phyloP scores from a whole-genome alignment of 2,797 vertebrate species.

The Neosilurus mollespiculum region DNA sequence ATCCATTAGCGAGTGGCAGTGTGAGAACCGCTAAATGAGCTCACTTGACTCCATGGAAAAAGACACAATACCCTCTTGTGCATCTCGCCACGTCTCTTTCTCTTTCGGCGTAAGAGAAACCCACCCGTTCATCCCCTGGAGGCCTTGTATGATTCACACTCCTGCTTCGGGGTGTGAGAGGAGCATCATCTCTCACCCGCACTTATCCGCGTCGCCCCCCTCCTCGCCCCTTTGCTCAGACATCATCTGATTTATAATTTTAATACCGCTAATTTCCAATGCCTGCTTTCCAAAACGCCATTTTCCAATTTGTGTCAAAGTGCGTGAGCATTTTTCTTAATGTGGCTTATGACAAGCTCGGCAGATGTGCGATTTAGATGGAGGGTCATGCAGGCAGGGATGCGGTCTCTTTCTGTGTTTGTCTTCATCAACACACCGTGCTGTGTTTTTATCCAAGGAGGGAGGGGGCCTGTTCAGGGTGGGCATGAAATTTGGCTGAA shows the following conservation, averaged over 20 bases:
- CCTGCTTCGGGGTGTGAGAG: slow-evolving; percentile 46
- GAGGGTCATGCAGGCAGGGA: slow-evolving; percentile 74
- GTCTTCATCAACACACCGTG: slow-evolving; percentile 74
- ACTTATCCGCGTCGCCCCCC: not conserved
- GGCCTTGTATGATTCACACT: slow-evolving; percentile 31
- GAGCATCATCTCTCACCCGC: slow-evolving; percentile 43
- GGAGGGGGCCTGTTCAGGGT: not conserved
- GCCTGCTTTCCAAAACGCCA: slow-evolving; percentile 85
- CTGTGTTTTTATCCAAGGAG: slow-evolving; percentile 60
- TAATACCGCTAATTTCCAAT: slow-evolving; percentile 92
- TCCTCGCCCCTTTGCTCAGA: slow-evolving; percentile 65
- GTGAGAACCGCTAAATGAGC: slow-evolving; percentile 63
- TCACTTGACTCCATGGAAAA: slow-evolving; percentile 56
- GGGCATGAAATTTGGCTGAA: not conserved
- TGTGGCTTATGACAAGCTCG: slow-evolving; percentile 85
- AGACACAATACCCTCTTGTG: slow-evolving; percentile 47
- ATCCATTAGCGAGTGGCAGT: slow-evolving; percentile 76
- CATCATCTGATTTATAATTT: slow-evolving; percentile 89
- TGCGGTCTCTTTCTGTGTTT: slow-evolving; percentile 75
- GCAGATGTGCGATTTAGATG: slow-evolving; percentile 84
- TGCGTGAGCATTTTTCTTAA: slow-evolving; percentile 87
- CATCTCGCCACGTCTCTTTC: slow-evolving; percentile 18
- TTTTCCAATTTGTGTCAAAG: slow-evolving; percentile 93
- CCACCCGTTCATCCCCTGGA: slow-evolving; percentile 25
- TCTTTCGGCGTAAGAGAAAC: slow-evolving; percentile 19